These are phyloP conservation scores for Channa argus DNA, from an alignment of 2,113 vertebrate genomes.

Conservation along the genomic window DNA sequence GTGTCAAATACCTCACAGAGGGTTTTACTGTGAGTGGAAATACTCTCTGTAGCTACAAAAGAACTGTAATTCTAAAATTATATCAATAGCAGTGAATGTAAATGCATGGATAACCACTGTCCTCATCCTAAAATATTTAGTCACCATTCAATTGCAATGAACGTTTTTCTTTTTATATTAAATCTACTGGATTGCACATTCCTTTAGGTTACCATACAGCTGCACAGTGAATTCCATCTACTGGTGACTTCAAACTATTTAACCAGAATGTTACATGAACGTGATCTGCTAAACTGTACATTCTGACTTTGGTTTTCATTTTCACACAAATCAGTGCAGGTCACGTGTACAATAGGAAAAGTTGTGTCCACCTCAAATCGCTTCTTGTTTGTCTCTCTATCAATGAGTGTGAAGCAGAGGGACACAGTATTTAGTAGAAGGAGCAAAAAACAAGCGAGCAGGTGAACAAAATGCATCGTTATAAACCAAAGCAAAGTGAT, in stretches of 20 bases:
- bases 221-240: conserved; percentile 56
- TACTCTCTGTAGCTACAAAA: conserved; percentile 74
- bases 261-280: conserved; percentile 43
- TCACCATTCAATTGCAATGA: conserved; percentile 57
- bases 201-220: conserved; percentile 50
- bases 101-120: conserved; percentile 39
- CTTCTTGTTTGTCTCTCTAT: conserved; percentile 23
- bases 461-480: conserved; percentile 45
- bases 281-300: conserved; percentile 46
- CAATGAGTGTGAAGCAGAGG: conserved; percentile 52
- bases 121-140: conserved; percentile 40
- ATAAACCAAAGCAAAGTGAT: conserved; percentile 54
- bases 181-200: conserved; percentile 64
- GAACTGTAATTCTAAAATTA: conserved; percentile 56
- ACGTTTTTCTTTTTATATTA: conserved; percentile 32
- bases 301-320: conserved; percentile 73
- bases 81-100: conserved; percentile 52
- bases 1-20: conserved; percentile 60
- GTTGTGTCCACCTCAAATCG: conserved; percentile 7
- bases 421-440: conserved; percentile 36
- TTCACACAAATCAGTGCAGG: conserved; percentile 54
- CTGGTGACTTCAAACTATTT: conserved; percentile 32
- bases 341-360: conserved; percentile 31
- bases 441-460: conserved; percentile 12
- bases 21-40: conserved; percentile 52